Percentiles rank a stretch among this genome's conserved stretches.
Evolutionary conservation across 2,888 invertebrate species (phyloP).

Genomic region (Epinotia bilunana): DNA sequence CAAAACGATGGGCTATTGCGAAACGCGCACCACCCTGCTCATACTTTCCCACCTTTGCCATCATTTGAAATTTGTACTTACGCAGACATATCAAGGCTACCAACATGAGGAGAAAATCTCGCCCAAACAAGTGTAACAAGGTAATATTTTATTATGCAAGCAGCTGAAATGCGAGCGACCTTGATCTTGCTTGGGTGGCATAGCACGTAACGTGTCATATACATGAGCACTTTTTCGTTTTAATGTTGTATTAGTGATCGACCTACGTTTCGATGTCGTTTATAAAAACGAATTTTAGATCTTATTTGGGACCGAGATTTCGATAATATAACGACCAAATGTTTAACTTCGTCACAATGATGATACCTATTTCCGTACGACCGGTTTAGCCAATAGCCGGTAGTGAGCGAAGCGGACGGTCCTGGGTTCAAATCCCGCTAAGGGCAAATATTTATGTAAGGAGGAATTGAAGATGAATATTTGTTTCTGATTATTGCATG

Average conservation of each 20-base stretch:
- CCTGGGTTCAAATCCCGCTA: too few species aligned
- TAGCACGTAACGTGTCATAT: slow-evolving; percentile 10
- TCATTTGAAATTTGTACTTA: slow-evolving; percentile 11
- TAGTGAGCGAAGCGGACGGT: too few species aligned
- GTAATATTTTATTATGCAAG: slow-evolving; percentile 47
- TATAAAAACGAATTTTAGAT: background rate
- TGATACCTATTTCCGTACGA: too few species aligned
- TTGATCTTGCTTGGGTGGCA: slow-evolving; percentile 61
- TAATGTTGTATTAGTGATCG: background rate
- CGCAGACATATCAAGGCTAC: slow-evolving; percentile 14
- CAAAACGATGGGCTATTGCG: too few species aligned
- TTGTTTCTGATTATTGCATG: too few species aligned
- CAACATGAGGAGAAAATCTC: slow-evolving; percentile 14
- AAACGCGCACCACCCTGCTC: background rate
- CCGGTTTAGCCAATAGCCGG: too few species aligned
- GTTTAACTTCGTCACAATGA: too few species aligned
- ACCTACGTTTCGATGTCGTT: background rate
- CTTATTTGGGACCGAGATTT: background rate
- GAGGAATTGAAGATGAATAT: too few species aligned
- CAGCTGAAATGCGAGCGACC: slow-evolving; percentile 52
- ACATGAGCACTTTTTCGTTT: background rate
- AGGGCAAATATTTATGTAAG: too few species aligned
- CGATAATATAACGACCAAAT: background rate
- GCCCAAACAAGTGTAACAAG: slow-evolving; percentile 31
- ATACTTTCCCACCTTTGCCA: background rate